These are phyloP conservation scores for Pseudocheirus occidentalis DNA, from an alignment of 2,797 vertebrate genomes.

Conservation along the genomic window DNA sequence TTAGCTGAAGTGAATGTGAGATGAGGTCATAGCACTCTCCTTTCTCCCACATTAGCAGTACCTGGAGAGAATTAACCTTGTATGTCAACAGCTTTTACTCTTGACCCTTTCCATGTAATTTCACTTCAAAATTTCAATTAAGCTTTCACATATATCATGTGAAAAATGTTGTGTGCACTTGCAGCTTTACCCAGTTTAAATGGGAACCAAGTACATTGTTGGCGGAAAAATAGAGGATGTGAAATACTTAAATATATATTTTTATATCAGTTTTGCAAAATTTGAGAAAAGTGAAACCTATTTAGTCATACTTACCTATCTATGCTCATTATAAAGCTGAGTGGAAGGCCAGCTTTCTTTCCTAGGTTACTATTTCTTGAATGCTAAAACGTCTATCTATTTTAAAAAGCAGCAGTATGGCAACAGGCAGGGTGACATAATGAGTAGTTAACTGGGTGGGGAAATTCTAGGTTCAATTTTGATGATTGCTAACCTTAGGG, in stretches of 20 bases:
- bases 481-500: neutral
- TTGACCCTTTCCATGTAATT: constrained; percentile 30
- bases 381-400: neutral
- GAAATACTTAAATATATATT: neutral
- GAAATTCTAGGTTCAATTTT: neutral
- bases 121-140: constrained; percentile 40
- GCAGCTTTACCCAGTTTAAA: neutral
- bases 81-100: constrained; percentile 34
- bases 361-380: neutral
- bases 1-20: constrained; percentile 31
- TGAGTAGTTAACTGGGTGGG: neutral
- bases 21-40: neutral
- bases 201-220: neutral
- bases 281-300: neutral
- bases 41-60: constrained; percentile 42
- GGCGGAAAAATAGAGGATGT: neutral
- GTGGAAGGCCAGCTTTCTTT: neutral
- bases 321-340: neutral
- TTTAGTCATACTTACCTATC: neutral
- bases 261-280: neutral
- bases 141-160: constrained; percentile 11
- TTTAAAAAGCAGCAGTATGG: neutral
- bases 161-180: neutral
- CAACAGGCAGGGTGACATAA: neutral
- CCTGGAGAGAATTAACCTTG: constrained; percentile 39